Evolutionary conservation across 2,888 invertebrate genomes (phyloP), one percentile per base, ranked within the genome.

Genomic region (Epirrhoe alternata): DNA sequence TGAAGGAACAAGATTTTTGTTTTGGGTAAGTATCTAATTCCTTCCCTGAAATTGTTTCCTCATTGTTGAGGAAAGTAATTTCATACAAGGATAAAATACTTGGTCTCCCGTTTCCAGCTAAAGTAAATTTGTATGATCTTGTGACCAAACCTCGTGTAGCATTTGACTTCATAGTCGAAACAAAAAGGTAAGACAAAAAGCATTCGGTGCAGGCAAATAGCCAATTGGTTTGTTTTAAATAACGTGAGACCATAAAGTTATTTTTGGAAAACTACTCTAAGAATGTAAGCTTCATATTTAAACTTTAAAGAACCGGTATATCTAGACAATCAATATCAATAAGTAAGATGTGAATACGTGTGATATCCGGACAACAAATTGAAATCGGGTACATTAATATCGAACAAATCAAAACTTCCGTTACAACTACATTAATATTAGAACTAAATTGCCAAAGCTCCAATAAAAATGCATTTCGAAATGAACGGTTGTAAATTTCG

Each of bases 401-500:
- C 45, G 35, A 71, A 71, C 67, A 58, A 71, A 64, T 68, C 72
- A 69, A 72, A 70, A 64, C 61, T 61, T 69, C 66, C 71, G 73
- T 72, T 74, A 74, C 70, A 70, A 61, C 64, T 63, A 70, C 69
- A 75, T 68, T 62, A 74, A 73, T 74, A 81, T 83, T 81, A 79
- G 77, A 78, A 77, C 80, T 78, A 54, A 59, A 77, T 80, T 79
- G 76, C 74, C 75, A 77, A 79, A 77, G 70, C 75, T 76, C 77
- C 77, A 80, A 81, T 81, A 80, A 85, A 84, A 86, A 85, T 83
- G 84, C 84, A 84, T 83, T 82, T 82, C 81, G 76, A 86, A 84
- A 87, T 84, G 82, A 86, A 87, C 85, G 79, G 81, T 82, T 88
- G 86, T 88, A 82, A 85, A 89, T 84, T 85, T 83, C 74, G 78